Evolutionary conservation across 2,113 vertebrate genomes (phyloP).

Genomic region (Nyctibius bracteatus): DNA sequence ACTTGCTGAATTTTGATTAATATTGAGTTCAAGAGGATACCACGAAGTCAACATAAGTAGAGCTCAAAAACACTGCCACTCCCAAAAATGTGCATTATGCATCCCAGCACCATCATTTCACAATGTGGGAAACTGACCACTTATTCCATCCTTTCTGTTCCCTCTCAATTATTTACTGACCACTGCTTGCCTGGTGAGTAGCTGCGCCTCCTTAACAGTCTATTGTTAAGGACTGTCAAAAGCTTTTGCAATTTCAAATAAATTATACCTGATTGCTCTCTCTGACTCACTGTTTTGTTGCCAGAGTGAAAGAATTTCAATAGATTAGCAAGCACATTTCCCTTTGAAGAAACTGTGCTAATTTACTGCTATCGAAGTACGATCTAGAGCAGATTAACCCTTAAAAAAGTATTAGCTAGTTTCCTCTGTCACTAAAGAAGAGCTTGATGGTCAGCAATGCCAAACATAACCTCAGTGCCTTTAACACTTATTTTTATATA

Average conservation of each 20-base stretch:
- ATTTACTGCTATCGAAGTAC: conserved; percentile 5
- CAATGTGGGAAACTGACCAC: not conserved
- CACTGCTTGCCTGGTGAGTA: not conserved
- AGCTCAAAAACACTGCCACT: not conserved
- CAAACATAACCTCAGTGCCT: too few relatives aligned
- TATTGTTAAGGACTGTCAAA: conserved; percentile 9
- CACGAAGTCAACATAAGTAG: not conserved
- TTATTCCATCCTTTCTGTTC: not conserved
- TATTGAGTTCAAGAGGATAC: not conserved
- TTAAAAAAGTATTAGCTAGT: not conserved
- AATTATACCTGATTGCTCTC: not conserved
- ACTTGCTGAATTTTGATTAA: not conserved
- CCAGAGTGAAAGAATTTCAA: conserved; percentile 19
- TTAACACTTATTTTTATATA: not conserved
- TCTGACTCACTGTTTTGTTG: not conserved
- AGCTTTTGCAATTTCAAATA: conserved; percentile 22
- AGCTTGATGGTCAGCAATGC: not conserved
- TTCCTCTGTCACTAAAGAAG: not conserved
- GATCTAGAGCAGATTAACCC: not conserved
- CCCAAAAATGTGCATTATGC: not conserved
- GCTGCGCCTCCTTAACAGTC: not conserved
- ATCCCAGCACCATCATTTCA: not conserved
- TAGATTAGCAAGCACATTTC: not conserved
- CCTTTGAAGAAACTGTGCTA: not conserved
- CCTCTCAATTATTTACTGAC: not conserved